Percentiles rank a stretch among this genome's conserved stretches.
These are phyloP conservation scores for Acleris sparsana DNA, from an alignment of 2,888 invertebrate genomes.

Conservation along the genomic window DNA sequence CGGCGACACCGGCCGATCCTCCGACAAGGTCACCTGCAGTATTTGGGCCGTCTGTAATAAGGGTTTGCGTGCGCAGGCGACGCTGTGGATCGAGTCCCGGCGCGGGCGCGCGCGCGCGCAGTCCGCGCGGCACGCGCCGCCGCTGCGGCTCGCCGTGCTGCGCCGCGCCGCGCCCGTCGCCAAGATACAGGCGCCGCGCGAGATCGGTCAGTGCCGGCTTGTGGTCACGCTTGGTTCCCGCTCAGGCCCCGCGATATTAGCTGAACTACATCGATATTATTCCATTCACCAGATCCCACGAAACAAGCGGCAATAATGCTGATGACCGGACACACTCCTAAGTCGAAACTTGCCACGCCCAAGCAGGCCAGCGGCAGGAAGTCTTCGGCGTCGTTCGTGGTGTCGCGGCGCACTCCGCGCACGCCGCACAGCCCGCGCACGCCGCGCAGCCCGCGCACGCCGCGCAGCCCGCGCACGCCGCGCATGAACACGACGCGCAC, in stretches of 20 bases:
- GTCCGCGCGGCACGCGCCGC: constrained; percentile 46
- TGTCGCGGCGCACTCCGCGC: neutral
- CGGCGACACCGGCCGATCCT: too few relatives aligned
- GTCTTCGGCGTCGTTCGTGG: neutral
- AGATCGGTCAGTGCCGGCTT: too few relatives aligned
- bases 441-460: constrained; percentile 29
- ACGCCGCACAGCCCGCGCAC: constrained; percentile 30
- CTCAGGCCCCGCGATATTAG: too few relatives aligned
- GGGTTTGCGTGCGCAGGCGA: constrained; percentile 51
- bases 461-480: constrained; percentile 23
- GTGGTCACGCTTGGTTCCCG: too few relatives aligned
- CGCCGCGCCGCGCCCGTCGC: constrained; percentile 10
- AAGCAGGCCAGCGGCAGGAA: constrained; percentile 11
- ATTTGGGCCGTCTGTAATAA: too few relatives aligned
- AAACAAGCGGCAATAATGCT: constrained; percentile 76
- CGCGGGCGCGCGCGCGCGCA: constrained; percentile 27
- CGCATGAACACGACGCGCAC: constrained; percentile 20
- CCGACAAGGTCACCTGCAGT: too few relatives aligned
- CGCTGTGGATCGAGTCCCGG: constrained; percentile 66
- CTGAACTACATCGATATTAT: too few relatives aligned
- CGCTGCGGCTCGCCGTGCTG: constrained; percentile 57
- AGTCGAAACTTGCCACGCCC: constrained; percentile 40
- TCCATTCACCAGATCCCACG: constrained; percentile 62
- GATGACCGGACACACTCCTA: constrained; percentile 71
- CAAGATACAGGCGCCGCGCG: constrained; percentile 20